Evolutionary conservation across 2,888 invertebrate genomes (phyloP).

Genomic region (Nymphalis polychloros): DNA sequence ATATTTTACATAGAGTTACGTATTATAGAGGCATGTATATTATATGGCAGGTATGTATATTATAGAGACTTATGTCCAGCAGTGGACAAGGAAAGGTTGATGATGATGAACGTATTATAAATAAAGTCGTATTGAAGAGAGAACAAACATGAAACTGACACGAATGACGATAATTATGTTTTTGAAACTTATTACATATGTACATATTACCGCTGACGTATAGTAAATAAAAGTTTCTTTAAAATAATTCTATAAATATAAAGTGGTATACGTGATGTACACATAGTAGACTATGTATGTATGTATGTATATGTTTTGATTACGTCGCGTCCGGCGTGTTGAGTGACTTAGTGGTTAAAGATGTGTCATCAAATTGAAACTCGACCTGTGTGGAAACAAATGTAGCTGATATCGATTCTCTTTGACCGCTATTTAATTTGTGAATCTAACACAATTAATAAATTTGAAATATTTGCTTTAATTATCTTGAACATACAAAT

Average conservation of each 20-base stretch:
- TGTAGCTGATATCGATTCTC: constrained; percentile 13
- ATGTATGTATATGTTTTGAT: constrained; percentile 49
- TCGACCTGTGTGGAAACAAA: constrained; percentile 41
- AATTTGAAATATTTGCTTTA: no score
- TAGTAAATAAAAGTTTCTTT: constrained; percentile 4
- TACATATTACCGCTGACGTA: not conserved
- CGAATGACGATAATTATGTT: no score
- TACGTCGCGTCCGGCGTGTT: constrained; percentile 56
- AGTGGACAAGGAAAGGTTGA: no score
- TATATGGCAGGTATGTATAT: no score
- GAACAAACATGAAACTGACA: no score
- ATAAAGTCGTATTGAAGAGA: no score
- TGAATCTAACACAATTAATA: not conserved
- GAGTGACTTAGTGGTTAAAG: constrained; percentile 45
- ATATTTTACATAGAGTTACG: no score
- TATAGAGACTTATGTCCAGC: no score
- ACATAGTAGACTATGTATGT: constrained; percentile 47
- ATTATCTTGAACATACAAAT: no score
- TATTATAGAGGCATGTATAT: no score
- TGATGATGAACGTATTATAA: no score
- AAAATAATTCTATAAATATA: constrained; percentile 12
- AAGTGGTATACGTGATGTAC: constrained; percentile 53
- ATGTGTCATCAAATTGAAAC: constrained; percentile 53
- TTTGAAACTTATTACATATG: not conserved
- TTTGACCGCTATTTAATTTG: constrained; percentile 6